Conservation (phyloP, 1,140 invertebrate genomes). For the Bombus sibiricus region DNA sequence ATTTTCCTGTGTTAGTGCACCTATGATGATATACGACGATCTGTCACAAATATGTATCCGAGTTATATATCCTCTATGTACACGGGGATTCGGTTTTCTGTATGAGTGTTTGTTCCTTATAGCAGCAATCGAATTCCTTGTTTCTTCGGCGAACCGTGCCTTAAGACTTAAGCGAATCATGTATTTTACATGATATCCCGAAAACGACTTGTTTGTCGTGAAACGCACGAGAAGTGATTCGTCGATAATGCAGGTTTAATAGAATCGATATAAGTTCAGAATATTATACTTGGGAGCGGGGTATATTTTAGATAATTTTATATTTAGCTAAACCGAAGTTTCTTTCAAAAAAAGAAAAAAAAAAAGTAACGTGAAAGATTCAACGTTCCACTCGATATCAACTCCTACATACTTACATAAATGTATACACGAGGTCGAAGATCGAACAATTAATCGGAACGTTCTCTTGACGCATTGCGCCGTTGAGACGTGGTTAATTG, state of each 20-base stretch:
- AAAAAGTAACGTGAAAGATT: conserved; percentile 26
- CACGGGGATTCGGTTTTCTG: background rate
- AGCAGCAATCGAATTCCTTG: conserved; percentile 28
- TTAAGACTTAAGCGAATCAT: background rate
- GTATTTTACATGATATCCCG: background rate
- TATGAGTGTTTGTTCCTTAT: conserved; percentile 26
- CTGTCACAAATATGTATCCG: conserved; percentile 48
- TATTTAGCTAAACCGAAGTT: background rate
- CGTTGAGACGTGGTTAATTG: conserved; percentile 57
- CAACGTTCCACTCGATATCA: conserved; percentile 23
- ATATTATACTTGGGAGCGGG: too few relatives aligned
- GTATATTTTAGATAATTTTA: background rate
- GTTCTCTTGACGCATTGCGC: conserved; percentile 49
- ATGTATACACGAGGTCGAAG: conserved; percentile 52
- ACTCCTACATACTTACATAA: conserved; percentile 23
- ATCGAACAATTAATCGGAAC: conserved; percentile 56
- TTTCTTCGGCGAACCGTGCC: background rate
- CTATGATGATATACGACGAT: conserved; percentile 45
- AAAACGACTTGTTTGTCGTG: background rate
- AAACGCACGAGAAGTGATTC: background rate
- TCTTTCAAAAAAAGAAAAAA: background rate
- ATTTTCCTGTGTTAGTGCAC: conserved; percentile 51
- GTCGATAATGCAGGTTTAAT: background rate
- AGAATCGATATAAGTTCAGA: background rate
- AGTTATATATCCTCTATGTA: conserved; percentile 37